Conservation (phyloP, 2,888 invertebrate species). For the Amphipoea lucens region DNA sequence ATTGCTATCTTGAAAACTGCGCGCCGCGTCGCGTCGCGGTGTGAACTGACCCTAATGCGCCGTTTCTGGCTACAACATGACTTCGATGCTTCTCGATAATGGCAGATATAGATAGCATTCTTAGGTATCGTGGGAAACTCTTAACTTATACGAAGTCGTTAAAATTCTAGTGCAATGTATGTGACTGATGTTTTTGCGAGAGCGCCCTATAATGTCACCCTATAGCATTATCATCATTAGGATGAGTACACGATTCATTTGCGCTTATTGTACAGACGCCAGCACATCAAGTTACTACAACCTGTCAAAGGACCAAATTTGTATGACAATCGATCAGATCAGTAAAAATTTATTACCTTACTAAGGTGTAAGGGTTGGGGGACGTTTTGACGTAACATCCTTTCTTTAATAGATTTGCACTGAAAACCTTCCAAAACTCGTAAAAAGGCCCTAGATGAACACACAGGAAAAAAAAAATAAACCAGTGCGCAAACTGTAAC, state of each 20-base stretch:
- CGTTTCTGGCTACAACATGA: not conserved
- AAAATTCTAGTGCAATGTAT: constrained; percentile 41
- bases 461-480: too few relatives aligned
- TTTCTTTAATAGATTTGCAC: not conserved
- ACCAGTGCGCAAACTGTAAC: too few relatives aligned
- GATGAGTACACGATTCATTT: not conserved
- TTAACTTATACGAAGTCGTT: constrained; percentile 36
- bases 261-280: not conserved
- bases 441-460: not conserved
- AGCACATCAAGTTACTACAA: too few relatives aligned
- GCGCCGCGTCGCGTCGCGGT: too few relatives aligned
- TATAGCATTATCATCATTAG: not conserved
- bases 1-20: too few relatives aligned
- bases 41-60: too few relatives aligned
- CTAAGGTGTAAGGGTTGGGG: too few relatives aligned
- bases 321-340: too few relatives aligned
- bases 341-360: too few relatives aligned
- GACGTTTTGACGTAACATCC: too few relatives aligned
- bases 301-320: too few relatives aligned
- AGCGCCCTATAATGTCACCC: not conserved
- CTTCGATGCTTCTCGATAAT: constrained; percentile 34
- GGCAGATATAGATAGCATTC: constrained; percentile 68
- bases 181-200: constrained; percentile 36
- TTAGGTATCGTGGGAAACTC: constrained; percentile 52
- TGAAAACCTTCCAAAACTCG: not conserved